Percentiles rank a stretch among this genome's conserved stretches.
phyloP scores from a whole-genome alignment of 2,888 invertebrate genomes.

The Hyposoter didymator region DNA sequence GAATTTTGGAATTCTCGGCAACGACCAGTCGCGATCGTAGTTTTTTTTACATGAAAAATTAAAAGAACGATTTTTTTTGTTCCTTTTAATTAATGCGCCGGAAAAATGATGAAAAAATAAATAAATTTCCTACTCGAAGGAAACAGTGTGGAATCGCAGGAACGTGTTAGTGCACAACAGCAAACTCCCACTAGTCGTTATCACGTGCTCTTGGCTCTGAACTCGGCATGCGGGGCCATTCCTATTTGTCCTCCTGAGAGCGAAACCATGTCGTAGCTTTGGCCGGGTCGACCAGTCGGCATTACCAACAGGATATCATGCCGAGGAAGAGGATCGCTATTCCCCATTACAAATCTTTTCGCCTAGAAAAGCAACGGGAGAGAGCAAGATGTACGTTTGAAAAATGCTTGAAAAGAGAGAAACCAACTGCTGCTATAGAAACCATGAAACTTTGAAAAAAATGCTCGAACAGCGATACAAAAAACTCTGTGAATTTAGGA shows the following conservation, averaged over 20 bases:
- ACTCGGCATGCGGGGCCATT: slow-evolving; percentile 72
- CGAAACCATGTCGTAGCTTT: slow-evolving; percentile 82
- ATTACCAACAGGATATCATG: slow-evolving; percentile 40
- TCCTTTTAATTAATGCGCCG: neutral
- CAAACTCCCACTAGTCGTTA: slow-evolving; percentile 79
- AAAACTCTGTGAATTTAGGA: neutral
- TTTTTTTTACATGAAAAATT: no score
- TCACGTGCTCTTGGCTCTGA: slow-evolving; percentile 72
- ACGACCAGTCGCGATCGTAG: no score
- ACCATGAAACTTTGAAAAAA: slow-evolving; percentile 54
- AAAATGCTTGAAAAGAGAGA: slow-evolving; percentile 22
- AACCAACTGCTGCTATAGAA: slow-evolving; percentile 47
- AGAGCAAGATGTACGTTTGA: slow-evolving; percentile 23
- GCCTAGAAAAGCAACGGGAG: slow-evolving; percentile 2
- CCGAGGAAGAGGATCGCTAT: slow-evolving; percentile 45
- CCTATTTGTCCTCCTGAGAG: slow-evolving; percentile 83
- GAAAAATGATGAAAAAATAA: neutral
- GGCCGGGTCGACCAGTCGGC: slow-evolving; percentile 74
- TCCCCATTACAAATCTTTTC: slow-evolving; percentile 41
- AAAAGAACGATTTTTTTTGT: no score
- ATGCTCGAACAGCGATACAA: neutral
- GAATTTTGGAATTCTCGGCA: neutral
- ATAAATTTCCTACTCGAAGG: neutral
- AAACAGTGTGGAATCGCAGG: slow-evolving; percentile 11
- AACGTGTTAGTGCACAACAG: slow-evolving; percentile 68